Evolutionary conservation across 2,113 vertebrate species (phyloP).

Genomic region (Eclectus roratus): DNA sequence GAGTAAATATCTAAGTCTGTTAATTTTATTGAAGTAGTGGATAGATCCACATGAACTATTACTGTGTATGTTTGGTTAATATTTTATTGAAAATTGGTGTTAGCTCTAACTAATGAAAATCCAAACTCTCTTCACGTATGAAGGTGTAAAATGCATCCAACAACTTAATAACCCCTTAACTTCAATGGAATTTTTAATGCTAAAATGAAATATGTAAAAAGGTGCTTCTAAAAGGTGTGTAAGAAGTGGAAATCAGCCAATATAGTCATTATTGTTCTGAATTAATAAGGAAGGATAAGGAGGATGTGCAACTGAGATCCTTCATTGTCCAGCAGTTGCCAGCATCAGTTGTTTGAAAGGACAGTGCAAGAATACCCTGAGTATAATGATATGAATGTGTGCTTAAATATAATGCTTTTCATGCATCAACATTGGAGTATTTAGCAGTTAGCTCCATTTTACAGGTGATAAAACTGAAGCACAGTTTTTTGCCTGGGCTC

Average conservation of each 20-base stretch:
- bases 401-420: neutral
- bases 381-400: neutral
- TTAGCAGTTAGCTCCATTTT: neutral
- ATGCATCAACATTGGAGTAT: rapidly evolving
- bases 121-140: slow-evolving; percentile 61
- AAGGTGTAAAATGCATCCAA: slow-evolving; percentile 66
- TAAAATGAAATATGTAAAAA: neutral
- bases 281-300: neutral
- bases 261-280: neutral
- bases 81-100: slow-evolving; percentile 79
- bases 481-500: neutral
- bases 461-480: neutral
- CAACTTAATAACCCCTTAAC: slow-evolving; percentile 76
- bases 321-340: neutral
- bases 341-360: neutral
- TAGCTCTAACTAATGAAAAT: slow-evolving; percentile 75
- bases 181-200: neutral
- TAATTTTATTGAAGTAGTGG: slow-evolving; percentile 79
- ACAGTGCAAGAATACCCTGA: neutral
- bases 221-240: neutral
- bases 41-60: slow-evolving; percentile 76
- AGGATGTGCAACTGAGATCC: neutral
- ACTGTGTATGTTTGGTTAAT: slow-evolving; percentile 80
- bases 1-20: slow-evolving; percentile 78
- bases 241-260: neutral